Evolutionary conservation across 2,888 invertebrate species (phyloP).

Genomic region (Drosophila monieri): DNA sequence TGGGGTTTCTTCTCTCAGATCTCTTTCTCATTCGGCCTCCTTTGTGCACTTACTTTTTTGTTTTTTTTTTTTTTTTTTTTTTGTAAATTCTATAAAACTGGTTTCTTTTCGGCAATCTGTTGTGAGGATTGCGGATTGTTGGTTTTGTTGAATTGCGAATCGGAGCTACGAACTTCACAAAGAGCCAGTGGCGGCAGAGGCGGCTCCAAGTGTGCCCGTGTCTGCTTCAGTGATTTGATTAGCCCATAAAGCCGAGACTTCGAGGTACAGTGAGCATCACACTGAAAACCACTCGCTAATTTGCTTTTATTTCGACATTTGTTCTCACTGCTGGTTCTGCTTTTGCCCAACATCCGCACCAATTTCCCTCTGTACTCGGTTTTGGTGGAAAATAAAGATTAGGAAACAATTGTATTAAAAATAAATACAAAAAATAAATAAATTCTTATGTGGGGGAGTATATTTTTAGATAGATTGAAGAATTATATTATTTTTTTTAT

Average conservation of each 20-base stretch:
- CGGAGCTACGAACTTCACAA: constrained; percentile 19
- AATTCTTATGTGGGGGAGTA: too few species aligned
- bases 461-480: too few species aligned
- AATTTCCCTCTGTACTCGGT: not conserved
- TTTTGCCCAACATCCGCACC: constrained; percentile 22
- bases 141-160: constrained; percentile 14
- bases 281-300: constrained; percentile 9
- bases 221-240: constrained; percentile 47
- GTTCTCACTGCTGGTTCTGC: constrained; percentile 12
- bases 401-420: too few species aligned
- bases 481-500: too few species aligned
- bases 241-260: constrained; percentile 34
- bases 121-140: not conserved
- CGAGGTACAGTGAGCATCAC: constrained; percentile 31
- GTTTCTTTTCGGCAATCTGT: constrained; percentile 40
- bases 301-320: constrained; percentile 28
- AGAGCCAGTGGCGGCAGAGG: not conserved
- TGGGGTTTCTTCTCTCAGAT: constrained; percentile 1
- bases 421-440: too few species aligned
- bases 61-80: constrained; percentile 16
- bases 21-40: constrained; percentile 11
- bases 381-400: constrained; percentile 1
- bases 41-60: constrained; percentile 47
- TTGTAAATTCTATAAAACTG: constrained; percentile 50
- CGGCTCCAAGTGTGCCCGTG: constrained; percentile 8